Evolutionary conservation across 2,113 vertebrate genomes (phyloP).

Genomic region (Lucifuga dentata): DNA sequence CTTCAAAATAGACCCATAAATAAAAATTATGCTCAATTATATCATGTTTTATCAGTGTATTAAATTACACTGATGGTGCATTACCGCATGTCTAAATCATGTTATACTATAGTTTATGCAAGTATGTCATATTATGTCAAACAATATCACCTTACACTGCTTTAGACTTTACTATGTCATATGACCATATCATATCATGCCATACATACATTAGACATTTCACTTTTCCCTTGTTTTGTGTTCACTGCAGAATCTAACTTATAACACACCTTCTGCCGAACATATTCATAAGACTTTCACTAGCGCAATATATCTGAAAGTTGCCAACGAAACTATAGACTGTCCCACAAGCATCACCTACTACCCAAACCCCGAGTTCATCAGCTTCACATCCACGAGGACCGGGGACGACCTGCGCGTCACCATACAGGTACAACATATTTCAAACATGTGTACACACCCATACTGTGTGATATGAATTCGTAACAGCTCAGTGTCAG

Average conservation of each 20-base stretch:
- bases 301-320: conserved; percentile 41
- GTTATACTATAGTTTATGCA: too few species aligned
- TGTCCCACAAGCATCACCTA: conserved; percentile 64
- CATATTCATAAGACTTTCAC: neutral
- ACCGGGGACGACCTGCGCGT: conserved; percentile 36
- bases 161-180: too few species aligned
- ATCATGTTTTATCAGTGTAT: too few species aligned
- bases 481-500: neutral
- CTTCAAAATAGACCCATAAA: too few species aligned
- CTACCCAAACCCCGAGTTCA: conserved; percentile 77
- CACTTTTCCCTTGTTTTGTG: neutral
- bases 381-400: conserved; percentile 47
- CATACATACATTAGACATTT: too few species aligned
- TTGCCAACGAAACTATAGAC: conserved; percentile 62
- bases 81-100: too few species aligned
- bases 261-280: conserved; percentile 29
- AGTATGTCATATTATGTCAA: too few species aligned
- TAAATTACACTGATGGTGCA: too few species aligned
- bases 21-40: too few species aligned
- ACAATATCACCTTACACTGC: too few species aligned
- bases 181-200: too few species aligned
- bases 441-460: fast-evolving
- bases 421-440: conserved; percentile 68
- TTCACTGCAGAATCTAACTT: conserved; percentile 63
- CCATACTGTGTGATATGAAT: neutral